Percentiles rank a stretch among this genome's conserved stretches.
phyloP scores from a whole-genome alignment of 2,888 invertebrate genomes.

The Watsonalla cultraria region DNA sequence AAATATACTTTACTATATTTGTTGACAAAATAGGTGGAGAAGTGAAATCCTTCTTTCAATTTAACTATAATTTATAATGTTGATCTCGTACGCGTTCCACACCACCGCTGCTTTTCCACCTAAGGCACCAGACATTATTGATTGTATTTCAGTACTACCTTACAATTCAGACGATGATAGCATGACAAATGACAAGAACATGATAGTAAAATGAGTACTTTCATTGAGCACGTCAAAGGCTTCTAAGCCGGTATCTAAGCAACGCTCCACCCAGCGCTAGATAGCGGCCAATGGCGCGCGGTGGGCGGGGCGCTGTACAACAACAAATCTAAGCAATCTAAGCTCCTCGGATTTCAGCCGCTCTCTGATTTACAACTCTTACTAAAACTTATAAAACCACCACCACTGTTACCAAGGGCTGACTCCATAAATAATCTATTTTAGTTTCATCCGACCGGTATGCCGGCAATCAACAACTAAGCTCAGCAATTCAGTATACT shows the following conservation, averaged over 20 bases:
- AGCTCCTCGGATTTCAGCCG: slow-evolving; percentile 26
- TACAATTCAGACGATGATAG: no score
- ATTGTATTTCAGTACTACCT: no score
- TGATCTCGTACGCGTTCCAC: no score
- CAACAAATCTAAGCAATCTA: slow-evolving; percentile 47
- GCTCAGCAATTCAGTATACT: slow-evolving; percentile 46
- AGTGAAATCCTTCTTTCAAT: no score
- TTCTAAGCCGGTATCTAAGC: slow-evolving; percentile 70
- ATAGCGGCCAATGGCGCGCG: slow-evolving; percentile 59
- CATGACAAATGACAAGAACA: slow-evolving; percentile 1
- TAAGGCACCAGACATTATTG: no score
- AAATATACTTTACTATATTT: no score
- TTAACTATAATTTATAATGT: no score
- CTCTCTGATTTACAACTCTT: slow-evolving; percentile 13
- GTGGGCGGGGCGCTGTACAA: slow-evolving; percentile 58
- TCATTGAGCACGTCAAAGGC: slow-evolving; percentile 38
- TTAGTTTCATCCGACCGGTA: slow-evolving; percentile 4
- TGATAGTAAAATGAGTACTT: slow-evolving; percentile 6
- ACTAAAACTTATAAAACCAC: background rate
- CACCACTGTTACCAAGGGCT: slow-evolving; percentile 1
- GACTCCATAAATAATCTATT: slow-evolving; percentile 8
- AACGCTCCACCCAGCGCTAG: slow-evolving; percentile 66
- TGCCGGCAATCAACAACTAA: slow-evolving; percentile 36
- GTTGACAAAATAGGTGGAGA: no score
- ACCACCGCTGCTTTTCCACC: no score